Conservation (phyloP, 2,888 invertebrate species). For the Hypolimnas misippus region DNA sequence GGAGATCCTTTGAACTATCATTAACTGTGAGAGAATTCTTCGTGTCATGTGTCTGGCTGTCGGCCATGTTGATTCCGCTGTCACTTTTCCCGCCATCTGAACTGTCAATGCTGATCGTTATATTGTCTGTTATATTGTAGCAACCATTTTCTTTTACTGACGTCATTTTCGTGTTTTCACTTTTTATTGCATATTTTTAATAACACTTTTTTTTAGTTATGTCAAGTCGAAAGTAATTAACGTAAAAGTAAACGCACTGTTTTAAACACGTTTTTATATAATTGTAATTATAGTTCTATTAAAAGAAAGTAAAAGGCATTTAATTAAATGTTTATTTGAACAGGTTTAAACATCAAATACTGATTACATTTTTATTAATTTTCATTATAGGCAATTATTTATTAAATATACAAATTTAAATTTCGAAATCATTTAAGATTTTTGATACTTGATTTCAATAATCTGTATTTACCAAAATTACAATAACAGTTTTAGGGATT, state of each 20-base stretch:
- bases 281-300: too few relatives aligned
- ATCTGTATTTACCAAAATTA: too few relatives aligned
- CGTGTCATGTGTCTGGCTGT: constrained; percentile 7
- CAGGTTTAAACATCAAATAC: too few relatives aligned
- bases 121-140: constrained; percentile 26
- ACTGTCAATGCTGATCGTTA: constrained; percentile 37
- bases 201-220: constrained; percentile 1
- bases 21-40: constrained; percentile 11
- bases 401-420: too few relatives aligned
- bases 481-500: too few relatives aligned
- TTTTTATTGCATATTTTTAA: constrained; percentile 25
- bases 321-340: too few relatives aligned
- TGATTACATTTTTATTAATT: too few relatives aligned
- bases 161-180: constrained; percentile 32
- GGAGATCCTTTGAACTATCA: constrained; percentile 47
- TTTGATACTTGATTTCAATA: too few relatives aligned
- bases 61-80: constrained; percentile 39
- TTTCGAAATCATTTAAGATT: too few relatives aligned
- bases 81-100: constrained; percentile 41
- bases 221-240: background rate
- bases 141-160: constrained; percentile 30
- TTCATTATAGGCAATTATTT: too few relatives aligned
- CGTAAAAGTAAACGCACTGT: background rate
- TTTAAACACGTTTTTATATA: too few relatives aligned
- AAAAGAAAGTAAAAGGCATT: too few relatives aligned